A percentile compares a stretch with the other conserved stretches of the same genome.
Evolutionary conservation across 2,888 invertebrate species (phyloP).

Genomic region (Caenorhabditis sp.): DNA sequence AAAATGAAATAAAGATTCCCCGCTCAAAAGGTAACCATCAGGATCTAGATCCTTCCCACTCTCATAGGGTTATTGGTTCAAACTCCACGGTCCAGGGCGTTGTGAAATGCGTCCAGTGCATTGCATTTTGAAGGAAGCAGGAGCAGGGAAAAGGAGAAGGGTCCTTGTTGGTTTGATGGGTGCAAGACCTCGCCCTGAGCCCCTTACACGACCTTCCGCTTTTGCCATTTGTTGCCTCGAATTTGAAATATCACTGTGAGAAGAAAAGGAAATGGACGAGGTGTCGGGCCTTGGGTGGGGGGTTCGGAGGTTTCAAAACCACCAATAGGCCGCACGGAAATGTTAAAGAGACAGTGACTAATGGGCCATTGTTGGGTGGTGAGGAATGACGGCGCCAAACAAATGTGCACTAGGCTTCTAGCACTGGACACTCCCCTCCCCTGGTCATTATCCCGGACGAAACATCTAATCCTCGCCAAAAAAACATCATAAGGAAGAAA

Average conservation of each 20-base stretch:
- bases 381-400: slow-evolving; percentile 9
- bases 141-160: slow-evolving; percentile 26
- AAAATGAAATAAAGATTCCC: too few relatives aligned
- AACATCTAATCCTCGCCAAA: background rate
- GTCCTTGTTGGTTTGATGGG: slow-evolving; percentile 26
- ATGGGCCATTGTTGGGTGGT: slow-evolving; percentile 11
- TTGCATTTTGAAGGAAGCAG: slow-evolving; percentile 18
- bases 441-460: slow-evolving; percentile 12
- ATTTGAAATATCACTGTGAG: slow-evolving; percentile 45
- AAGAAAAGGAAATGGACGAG: slow-evolving; percentile 8
- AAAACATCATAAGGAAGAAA: background rate
- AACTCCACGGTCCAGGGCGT: background rate
- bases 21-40: too few relatives aligned
- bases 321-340: background rate
- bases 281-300: slow-evolving; percentile 26
- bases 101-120: slow-evolving; percentile 20
- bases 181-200: slow-evolving; percentile 14
- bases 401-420: background rate
- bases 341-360: slow-evolving; percentile 26
- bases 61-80: background rate
- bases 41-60: too few relatives aligned
- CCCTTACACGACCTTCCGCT: slow-evolving; percentile 7
- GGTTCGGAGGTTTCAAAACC: background rate
- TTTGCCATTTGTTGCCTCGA: background rate
- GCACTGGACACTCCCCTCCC: too few relatives aligned